A percentile compares a stretch with the other conserved stretches of the same genome.
phyloP scores from a whole-genome alignment of 2,888 invertebrate species.

The Luperina testacea region DNA sequence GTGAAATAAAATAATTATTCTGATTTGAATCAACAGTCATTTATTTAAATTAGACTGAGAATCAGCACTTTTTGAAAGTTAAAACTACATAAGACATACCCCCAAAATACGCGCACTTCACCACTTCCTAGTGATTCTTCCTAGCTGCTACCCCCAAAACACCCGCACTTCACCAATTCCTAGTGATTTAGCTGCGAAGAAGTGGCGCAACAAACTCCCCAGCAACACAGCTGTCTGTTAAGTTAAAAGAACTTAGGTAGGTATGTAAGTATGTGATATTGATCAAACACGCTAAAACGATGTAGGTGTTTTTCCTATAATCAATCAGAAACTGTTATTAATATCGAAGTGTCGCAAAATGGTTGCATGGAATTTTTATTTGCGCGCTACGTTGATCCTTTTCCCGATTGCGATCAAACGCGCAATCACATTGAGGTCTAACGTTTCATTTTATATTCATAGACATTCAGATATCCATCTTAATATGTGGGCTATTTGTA shows the following conservation, averaged over 20 bases:
- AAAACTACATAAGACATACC: background rate
- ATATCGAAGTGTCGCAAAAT: background rate
- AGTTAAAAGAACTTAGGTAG: background rate
- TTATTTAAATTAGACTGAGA: background rate
- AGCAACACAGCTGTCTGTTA: background rate
- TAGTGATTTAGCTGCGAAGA: background rate
- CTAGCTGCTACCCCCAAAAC: too few species aligned
- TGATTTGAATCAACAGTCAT: background rate
- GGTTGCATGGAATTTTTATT: background rate
- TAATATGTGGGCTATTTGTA: constrained; percentile 17
- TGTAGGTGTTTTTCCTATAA: background rate
- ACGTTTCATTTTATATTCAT: constrained; percentile 28
- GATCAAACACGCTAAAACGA: background rate
- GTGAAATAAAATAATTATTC: background rate
- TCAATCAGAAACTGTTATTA: background rate
- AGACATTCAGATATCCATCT: constrained; percentile 25
- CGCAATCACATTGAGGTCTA: constrained; percentile 16
- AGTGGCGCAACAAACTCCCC: background rate
- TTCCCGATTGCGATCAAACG: constrained; percentile 11
- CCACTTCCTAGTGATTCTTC: background rate
- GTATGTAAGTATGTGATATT: background rate
- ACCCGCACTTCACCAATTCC: background rate
- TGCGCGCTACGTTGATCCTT: background rate
- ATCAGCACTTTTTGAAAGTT: background rate
- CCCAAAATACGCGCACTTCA: too few species aligned